Base-by-base conservation (phyloP, 2,113 vertebrate genomes). In the Hiodon alosoides region DNA sequence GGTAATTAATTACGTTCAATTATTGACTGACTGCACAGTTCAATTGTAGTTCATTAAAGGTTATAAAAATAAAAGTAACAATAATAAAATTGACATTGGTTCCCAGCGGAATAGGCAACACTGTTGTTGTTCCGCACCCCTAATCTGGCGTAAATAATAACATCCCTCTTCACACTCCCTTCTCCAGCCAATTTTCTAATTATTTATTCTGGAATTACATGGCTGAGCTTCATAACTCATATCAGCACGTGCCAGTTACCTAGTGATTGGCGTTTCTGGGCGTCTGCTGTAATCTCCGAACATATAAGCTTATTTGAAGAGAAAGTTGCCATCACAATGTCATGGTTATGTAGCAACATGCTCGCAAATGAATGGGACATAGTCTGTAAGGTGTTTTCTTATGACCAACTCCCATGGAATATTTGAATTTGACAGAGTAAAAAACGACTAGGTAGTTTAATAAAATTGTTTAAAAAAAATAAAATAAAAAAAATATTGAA, bases 91-190 rank as follows among this genome's bases (percentile, higher is more conserved):
- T 92, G 92, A 91, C 83, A 89, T 86, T 81, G 83, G 85, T 87
- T 93, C 91, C 88, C 85, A 57, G 87, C 80, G 89, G 89, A 91
- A 85, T 85, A 85, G 87, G 90, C 90, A 91, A 91, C 89, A 88
- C 89, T 83, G 90, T 87, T 91, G 92, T 92, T 90, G 91, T 89
- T 91, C 90, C 87, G 87, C 89, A 91, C 86, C 83, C 90, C 90
- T 93, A 93, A 93, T 94, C 91, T 93, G 90, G 90, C 90, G 88
- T 92, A 93, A 94, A 93, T 92, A 94, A 93, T 91, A 91, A 89
- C 88, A 88, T 81, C 89, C 31, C 31, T 31, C 31, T 31, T 31
- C 31, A 31, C 31, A 31, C 31, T 31, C 31, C 31, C 31, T 77
- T 87, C 88, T 88, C 87, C 86, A 88, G 89, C 87, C 87, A 83